phyloP scores from a whole-genome alignment of 2,797 vertebrate species.

The Erethizon dorsatum region DNA sequence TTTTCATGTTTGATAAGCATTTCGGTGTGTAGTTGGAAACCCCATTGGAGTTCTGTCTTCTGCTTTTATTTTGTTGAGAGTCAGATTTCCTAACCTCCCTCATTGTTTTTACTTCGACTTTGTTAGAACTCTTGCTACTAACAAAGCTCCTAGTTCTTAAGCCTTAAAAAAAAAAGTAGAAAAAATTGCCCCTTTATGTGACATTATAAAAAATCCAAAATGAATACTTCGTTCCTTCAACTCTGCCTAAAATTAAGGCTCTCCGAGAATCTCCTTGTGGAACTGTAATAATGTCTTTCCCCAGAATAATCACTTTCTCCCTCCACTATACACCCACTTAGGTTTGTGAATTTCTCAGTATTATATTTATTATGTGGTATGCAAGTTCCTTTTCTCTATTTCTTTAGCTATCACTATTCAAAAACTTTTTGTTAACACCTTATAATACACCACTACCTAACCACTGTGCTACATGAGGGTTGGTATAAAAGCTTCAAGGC shows the following conservation, averaged over 20 bases:
- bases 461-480: background rate
- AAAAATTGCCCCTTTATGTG: background rate
- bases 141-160: background rate
- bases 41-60: background rate
- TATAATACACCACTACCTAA: background rate
- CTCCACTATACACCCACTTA: background rate
- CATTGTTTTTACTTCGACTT: background rate
- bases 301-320: background rate
- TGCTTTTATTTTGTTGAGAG: background rate
- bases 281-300: background rate
- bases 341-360: background rate
- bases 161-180: background rate
- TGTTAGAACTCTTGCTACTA: background rate
- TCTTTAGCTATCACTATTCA: constrained; percentile 18
- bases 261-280: background rate
- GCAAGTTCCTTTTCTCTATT: background rate
- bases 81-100: background rate
- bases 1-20: background rate
- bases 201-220: background rate
- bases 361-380: background rate
- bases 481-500: background rate
- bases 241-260: background rate
- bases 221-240: background rate
- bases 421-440: background rate
- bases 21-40: background rate